Conservation (phyloP, 1,140 invertebrate species). For the Zaprionus camerounensis region DNA sequence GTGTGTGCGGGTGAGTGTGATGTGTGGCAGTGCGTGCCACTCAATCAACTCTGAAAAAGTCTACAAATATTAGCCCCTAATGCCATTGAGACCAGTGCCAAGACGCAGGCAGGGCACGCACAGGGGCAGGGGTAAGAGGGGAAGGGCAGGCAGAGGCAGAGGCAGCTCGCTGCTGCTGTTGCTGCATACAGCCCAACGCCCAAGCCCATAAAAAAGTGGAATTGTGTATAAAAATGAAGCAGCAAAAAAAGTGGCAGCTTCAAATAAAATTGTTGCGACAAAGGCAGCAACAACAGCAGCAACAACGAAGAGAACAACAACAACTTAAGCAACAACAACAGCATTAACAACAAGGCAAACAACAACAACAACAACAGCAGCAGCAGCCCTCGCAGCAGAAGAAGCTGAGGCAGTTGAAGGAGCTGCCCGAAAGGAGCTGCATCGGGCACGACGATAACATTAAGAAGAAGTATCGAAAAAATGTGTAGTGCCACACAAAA, state of each 20-base stretch:
- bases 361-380: neutral
- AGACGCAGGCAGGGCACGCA: constrained; percentile 40
- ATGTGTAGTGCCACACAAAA: constrained; percentile 72
- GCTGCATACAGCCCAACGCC: constrained; percentile 33
- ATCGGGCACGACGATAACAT: constrained; percentile 76
- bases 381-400: constrained; percentile 32
- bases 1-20: constrained; percentile 35
- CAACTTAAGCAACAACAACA: constrained; percentile 1
- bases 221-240: constrained; percentile 81
- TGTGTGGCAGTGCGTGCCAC: constrained; percentile 78
- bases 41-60: constrained; percentile 83
- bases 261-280: constrained; percentile 83
- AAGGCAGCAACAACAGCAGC: constrained; percentile 56
- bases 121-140: neutral
- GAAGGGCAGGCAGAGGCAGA: neutral
- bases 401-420: constrained; percentile 47
- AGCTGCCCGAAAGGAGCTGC: constrained; percentile 57
- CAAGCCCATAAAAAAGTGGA: constrained; percentile 76
- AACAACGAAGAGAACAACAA: constrained; percentile 29
- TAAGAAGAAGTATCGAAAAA: constrained; percentile 82
- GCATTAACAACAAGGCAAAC: neutral
- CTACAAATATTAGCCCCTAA: constrained; percentile 84
- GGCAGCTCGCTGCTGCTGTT: constrained; percentile 34
- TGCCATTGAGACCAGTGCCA: constrained; percentile 77
- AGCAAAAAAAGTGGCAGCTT: constrained; percentile 78